Evolutionary conservation across 2,888 invertebrate genomes (phyloP), one percentile per base, ranked within the genome.

Genomic region (Autographa pulchrina): DNA sequence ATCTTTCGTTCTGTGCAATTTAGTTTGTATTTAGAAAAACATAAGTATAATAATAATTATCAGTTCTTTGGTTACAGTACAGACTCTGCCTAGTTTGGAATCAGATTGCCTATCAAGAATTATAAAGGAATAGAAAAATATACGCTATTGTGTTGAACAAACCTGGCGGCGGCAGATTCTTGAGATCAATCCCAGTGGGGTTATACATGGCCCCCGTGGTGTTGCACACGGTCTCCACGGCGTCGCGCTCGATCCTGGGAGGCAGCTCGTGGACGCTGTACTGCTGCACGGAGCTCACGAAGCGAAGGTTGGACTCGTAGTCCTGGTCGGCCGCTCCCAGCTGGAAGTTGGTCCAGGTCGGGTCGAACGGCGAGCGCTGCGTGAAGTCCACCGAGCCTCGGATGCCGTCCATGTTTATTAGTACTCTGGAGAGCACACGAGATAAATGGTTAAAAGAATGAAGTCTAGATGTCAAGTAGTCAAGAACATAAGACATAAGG

Each of bases 351-450:
- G 97, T 94, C 96, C 97, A 98, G 0, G 98, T 98, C 0, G 98
- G 98, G 91, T 98, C 98, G 89, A 98, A 98, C 32, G 97, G 97
- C 0, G 98, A 98, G 43, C 97, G 96, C 91, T 99, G 99, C 0
- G 96, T 96, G 74, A 99, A 96, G 13, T 96, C 97, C 2, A 99
- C 96, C 65, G 97, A 97, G 0, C 99, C 99, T 86, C 97, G 97
- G 31, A 99, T 97, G 6, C 99, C 99, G 58, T 97, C 97, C 69
- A 97, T 96, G 91, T 98, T 97, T 35, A 98, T 96, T 14, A 97
- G 91, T 0, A 97, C 96, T 90, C 98, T 98, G 88, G 3, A 65
- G 2, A 6, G 48, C 5, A 2, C 2, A 54, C 9, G 3, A 11
- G 3, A 20, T 18, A 20, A 7, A 20, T 18, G 1, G 18, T n/a